Base-by-base conservation (phyloP, 2,888 invertebrate genomes). In the Rhingia rostrata region DNA sequence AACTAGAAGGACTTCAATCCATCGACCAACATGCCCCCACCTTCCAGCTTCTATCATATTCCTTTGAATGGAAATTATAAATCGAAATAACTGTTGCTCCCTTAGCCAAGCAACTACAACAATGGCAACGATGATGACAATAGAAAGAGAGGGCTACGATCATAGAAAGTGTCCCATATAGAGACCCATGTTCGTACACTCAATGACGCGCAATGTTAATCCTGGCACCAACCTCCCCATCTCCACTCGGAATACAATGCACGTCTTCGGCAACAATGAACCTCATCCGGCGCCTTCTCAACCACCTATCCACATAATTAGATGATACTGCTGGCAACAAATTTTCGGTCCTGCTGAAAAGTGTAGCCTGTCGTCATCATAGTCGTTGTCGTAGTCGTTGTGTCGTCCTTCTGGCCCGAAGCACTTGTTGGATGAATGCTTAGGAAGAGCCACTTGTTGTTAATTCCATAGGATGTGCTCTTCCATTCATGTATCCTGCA, bases 371-470 rank as follows among this genome's bases (percentile, higher is more conserved):
- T 60, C 56, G 32, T 72, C 58, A 33, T 72, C 60, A 43, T 53
- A 4, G 7, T 30, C n/a, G n/a, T 43, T 7, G 30, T 22, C 14
- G 22, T 32, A 51, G 51, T n/a, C 32, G 60, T 53, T 56, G 33
- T 14, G 53, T 37, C 58, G 32, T 22, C 22, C 22, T 22, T 22
- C 22, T 22, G 51, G 58, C 74, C 54, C 67, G 37, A 69, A 75
- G 49, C 69, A 81, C 75, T 81, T 64, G 69, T 75, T 53, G 56
- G 56, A 37, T 67, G 61, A 67, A 56, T 61, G 67, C 47, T 80
- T 67, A 69, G 69, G 75, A 75, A 69, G 69, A 69, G 58, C 69
- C 75, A 81, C 81, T 81, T 81, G 75, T 81, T 81, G 81, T 60
- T 69, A 67, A 73, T 53, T 69, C 14, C 35, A 39, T 35, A 61